phyloP scores from a whole-genome alignment of 1,140 invertebrate genomes.

The Brachionus paranguensis region DNA sequence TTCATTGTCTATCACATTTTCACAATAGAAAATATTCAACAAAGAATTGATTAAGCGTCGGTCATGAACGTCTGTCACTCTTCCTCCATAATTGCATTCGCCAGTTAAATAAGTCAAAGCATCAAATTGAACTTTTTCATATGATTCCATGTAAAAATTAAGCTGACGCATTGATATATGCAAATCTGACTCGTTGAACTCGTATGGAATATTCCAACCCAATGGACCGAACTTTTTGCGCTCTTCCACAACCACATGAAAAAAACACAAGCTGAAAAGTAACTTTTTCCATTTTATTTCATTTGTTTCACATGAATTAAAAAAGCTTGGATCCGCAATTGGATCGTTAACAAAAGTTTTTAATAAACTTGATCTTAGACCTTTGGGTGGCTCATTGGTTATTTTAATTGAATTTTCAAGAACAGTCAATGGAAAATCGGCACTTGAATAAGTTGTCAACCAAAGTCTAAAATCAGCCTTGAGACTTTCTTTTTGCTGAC shows the following conservation, averaged over 20 bases:
- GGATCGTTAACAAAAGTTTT: slow-evolving; percentile 53
- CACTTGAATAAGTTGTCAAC: slow-evolving; percentile 12
- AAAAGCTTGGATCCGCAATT: background rate
- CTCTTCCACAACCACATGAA: slow-evolving; percentile 55
- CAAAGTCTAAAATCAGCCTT: slow-evolving; percentile 32
- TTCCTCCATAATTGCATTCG: slow-evolving; percentile 56
- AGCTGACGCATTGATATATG: slow-evolving; percentile 12
- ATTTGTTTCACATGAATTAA: background rate
- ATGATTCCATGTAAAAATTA: background rate
- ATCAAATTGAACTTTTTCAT: slow-evolving; percentile 42
- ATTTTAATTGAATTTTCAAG: slow-evolving; percentile 89
- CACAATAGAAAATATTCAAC: background rate
- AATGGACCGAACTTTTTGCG: slow-evolving; percentile 54
- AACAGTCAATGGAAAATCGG: background rate
- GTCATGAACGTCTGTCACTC: slow-evolving; percentile 55
- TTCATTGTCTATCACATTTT: background rate
- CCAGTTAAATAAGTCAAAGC: slow-evolving; percentile 53
- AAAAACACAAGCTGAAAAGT: slow-evolving; percentile 55
- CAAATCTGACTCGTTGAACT: slow-evolving; percentile 56
- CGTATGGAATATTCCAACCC: slow-evolving; percentile 56
- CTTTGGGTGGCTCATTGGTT: slow-evolving; percentile 91
- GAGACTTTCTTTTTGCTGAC: background rate
- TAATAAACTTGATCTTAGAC: slow-evolving; percentile 67
- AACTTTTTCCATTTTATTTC: slow-evolving; percentile 43
- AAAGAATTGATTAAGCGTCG: slow-evolving; percentile 44